A percentile compares a stretch with the other conserved stretches of the same genome.
Conservation (phyloP, 1,140 invertebrate genomes). For the Calephelis nemesis region DNA sequence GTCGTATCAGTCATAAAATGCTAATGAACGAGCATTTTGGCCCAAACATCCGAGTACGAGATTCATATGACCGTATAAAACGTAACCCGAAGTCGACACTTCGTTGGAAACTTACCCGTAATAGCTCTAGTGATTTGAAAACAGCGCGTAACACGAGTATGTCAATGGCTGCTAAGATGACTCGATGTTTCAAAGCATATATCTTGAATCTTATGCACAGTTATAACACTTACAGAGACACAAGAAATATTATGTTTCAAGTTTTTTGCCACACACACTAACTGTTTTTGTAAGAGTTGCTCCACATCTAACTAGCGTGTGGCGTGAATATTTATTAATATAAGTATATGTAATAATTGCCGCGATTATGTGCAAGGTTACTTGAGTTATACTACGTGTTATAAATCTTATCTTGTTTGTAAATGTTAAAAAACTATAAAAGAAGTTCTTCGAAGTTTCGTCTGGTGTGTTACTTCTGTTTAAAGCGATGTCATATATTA, state of each 20-base stretch:
- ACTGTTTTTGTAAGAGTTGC: background rate
- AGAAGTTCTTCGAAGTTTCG: too few species aligned
- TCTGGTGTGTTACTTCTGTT: too few species aligned
- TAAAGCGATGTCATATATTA: too few species aligned
- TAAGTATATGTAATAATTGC: too few species aligned
- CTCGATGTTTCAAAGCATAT: slow-evolving; percentile 71
- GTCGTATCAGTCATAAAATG: slow-evolving; percentile 77
- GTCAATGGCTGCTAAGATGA: slow-evolving; percentile 57
- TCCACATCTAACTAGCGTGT: background rate
- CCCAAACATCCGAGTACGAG: slow-evolving; percentile 75
- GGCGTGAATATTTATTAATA: too few species aligned
- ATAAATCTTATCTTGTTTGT: too few species aligned
- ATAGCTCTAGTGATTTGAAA: slow-evolving; percentile 72
- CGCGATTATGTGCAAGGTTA: too few species aligned
- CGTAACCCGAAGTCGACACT: slow-evolving; percentile 74
- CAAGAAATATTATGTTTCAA: background rate
- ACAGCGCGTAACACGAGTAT: slow-evolving; percentile 69
- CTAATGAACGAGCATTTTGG: slow-evolving; percentile 73
- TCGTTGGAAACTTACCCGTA: slow-evolving; percentile 74
- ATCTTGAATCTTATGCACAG: slow-evolving; percentile 27
- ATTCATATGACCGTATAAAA: slow-evolving; percentile 76
- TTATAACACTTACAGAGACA: background rate
- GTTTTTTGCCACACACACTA: background rate
- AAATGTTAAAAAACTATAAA: too few species aligned
- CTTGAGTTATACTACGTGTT: too few species aligned